Conservation (phyloP, 2,888 invertebrate species). For the Agonopterix alstromeriana region DNA sequence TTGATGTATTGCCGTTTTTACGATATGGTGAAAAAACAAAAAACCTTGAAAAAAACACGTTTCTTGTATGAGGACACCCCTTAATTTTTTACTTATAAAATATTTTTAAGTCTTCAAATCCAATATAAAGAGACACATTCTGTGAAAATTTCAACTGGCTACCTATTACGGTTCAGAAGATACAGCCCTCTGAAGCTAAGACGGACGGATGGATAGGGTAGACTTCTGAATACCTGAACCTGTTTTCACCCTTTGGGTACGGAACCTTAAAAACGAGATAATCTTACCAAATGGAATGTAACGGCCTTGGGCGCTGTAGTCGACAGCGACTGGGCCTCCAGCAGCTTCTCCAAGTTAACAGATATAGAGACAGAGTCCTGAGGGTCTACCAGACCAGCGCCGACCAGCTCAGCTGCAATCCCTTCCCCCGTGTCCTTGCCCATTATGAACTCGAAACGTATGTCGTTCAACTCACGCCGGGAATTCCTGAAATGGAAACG, state of each 20-base stretch:
- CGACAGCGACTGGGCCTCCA: conserved; percentile 24
- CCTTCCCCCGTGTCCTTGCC: conserved; percentile 94
- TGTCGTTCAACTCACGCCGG: conserved; percentile 95
- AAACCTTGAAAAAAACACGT: too few relatives aligned
- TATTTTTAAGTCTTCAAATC: too few relatives aligned
- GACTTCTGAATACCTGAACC: not conserved
- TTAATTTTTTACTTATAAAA: too few relatives aligned
- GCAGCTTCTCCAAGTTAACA: conserved; percentile 37
- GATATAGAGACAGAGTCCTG: conserved; percentile 48
- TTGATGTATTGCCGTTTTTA: too few relatives aligned
- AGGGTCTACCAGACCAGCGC: conserved; percentile 94
- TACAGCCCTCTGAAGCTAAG: too few relatives aligned
- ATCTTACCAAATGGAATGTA: conserved; percentile 57
- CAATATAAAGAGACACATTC: too few relatives aligned
- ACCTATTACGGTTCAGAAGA: not conserved
- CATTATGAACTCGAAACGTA: conserved; percentile 96
- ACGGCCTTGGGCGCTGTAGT: conserved; percentile 23
- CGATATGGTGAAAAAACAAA: too few relatives aligned
- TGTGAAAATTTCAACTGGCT: not conserved
- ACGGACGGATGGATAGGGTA: not conserved
- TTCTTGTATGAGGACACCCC: too few relatives aligned
- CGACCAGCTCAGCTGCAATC: conserved; percentile 95
- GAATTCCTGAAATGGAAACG: conserved; percentile 80
- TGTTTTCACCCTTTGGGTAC: too few relatives aligned
- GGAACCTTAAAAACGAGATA: too few relatives aligned